Base-by-base conservation (phyloP, 2,888 invertebrate species). In the Drosophila neotestacea region DNA sequence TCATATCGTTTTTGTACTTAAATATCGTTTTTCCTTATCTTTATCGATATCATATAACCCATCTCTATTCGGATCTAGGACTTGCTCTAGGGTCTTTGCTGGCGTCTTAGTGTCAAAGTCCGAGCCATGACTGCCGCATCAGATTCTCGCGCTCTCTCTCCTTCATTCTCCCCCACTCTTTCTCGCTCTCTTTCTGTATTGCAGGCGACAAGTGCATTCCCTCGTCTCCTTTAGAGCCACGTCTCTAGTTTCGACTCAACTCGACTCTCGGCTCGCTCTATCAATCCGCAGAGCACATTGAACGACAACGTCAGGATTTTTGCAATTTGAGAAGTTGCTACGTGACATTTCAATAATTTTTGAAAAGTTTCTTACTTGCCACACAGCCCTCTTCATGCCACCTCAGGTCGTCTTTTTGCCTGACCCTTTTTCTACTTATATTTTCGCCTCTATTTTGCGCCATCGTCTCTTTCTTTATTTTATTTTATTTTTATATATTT, bases 311-410 rank as follows among this genome's bases (percentile, higher is more conserved):
- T 91, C 91, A 91, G 91, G 91, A 91, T 91, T 91, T 91, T 88
- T 90, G 91, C 91, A 91, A 91, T 91, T 91, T 90, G 91, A 91
- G 90, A 91, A 90, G 90, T 90, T 91, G 91, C 91, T 91, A 91
- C 91, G 91, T 91, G 91, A 91, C 91, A 91, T 91, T 91, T 91
- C 91, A 91, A 91, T 91, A 91, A 91, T 91, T 91, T 91, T 91
- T 90, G 91, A 91, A 91, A 91, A 91, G 89, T 91, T 91, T 83
- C 81, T 77, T 77, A 73, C 80, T 79, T 54, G 32, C 52, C 22
- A 30, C 32, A 10, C 41, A 27, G 41, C 6, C 38, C 52, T 27
- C 54, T n/a, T 27, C 51, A 22, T 22, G 22, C 50, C 4, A 27
- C 22, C 62, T 28, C 56, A 9, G 7, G 11, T 36, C 32, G 42